Evolutionary conservation across 1,140 invertebrate genomes (phyloP).

Genomic region (Heliconius congener): DNA sequence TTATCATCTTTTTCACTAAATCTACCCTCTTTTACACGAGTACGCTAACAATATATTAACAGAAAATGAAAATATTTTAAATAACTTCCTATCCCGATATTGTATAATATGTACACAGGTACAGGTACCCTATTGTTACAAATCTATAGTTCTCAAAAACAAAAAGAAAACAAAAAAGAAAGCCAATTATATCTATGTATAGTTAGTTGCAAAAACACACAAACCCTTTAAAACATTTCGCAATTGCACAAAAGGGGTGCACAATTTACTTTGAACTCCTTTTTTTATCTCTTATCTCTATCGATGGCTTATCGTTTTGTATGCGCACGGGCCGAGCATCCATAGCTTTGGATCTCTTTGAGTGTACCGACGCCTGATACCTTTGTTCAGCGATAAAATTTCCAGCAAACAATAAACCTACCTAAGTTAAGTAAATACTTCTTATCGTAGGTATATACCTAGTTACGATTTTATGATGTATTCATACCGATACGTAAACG

Average conservation of each 20-base stretch:
- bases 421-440: constrained; percentile 30
- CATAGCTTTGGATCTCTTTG: constrained; percentile 49
- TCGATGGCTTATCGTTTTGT: constrained; percentile 50
- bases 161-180: no score
- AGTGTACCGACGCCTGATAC: constrained; percentile 50
- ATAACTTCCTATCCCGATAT: background rate
- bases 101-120: background rate
- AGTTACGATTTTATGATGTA: constrained; percentile 33
- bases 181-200: background rate
- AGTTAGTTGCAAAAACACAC: background rate
- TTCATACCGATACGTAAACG: constrained; percentile 21
- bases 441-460: constrained; percentile 26
- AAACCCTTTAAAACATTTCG: background rate
- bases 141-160: no score
- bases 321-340: constrained; percentile 43
- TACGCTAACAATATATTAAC: background rate
- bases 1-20: no score
- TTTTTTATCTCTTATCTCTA: constrained; percentile 32
- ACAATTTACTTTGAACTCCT: constrained; percentile 25
- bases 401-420: constrained; percentile 40
- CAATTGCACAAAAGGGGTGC: constrained; percentile 20
- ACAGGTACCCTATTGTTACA: no score
- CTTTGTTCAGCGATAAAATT: constrained; percentile 51
- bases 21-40: no score
- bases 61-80: background rate